These are phyloP conservation scores for Bombylius discolor DNA, from an alignment of 2,888 invertebrate species.

Conservation along the genomic window DNA sequence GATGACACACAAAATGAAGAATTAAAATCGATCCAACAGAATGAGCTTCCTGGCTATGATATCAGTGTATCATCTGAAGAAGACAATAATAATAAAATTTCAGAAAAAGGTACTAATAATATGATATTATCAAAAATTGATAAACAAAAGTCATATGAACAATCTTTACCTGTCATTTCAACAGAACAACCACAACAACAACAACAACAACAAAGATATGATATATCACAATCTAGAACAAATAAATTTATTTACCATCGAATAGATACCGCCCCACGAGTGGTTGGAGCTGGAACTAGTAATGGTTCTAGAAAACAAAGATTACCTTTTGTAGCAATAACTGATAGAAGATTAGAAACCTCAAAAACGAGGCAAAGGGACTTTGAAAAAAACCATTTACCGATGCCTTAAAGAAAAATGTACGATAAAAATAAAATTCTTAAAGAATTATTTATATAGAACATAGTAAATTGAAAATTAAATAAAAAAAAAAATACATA, in stretches of 20 bases:
- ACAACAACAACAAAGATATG: background rate
- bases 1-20: conserved; percentile 10
- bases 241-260: conserved; percentile 34
- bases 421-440: too few relatives aligned
- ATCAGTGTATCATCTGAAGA: conserved; percentile 19
- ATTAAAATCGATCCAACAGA: conserved; percentile 16
- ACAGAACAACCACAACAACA: background rate
- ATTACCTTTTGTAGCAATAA: conserved; percentile 35
- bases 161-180: background rate
- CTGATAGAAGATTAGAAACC: conserved; percentile 32
- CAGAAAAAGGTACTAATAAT: background rate
- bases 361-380: conserved; percentile 28
- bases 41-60: conserved; percentile 27
- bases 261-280: conserved; percentile 26
- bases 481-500: too few relatives aligned
- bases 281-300: conserved; percentile 23
- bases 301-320: conserved; percentile 28
- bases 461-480: too few relatives aligned
- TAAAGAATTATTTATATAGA: too few relatives aligned
- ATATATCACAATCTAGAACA: conserved; percentile 15
- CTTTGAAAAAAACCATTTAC: conserved; percentile 33
- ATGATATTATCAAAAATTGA: background rate
- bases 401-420: conserved; percentile 29
- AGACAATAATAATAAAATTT: background rate
- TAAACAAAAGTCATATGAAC: background rate